A percentile compares a stretch with the other conserved stretches of the same genome.
phyloP scores from a whole-genome alignment of 1,140 invertebrate genomes.

The Pseudachorutes palmiensis region DNA sequence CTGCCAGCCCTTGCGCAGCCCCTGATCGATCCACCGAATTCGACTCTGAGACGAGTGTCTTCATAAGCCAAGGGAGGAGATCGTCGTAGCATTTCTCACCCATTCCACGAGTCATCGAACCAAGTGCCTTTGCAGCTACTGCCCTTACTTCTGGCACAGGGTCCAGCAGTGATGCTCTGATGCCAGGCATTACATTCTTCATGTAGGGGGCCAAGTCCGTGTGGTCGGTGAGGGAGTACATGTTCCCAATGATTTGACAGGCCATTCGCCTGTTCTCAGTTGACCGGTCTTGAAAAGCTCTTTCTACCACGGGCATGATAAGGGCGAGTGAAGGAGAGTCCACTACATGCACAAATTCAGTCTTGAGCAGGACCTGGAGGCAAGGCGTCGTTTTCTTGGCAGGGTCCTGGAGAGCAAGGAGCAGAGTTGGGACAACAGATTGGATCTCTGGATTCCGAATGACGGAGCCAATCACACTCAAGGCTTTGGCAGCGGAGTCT shows the following conservation, averaged over 20 bases:
- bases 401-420: conserved; percentile 88
- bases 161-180: conserved; percentile 92
- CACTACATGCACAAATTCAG: conserved; percentile 98
- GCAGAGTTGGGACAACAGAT: conserved; percentile 32
- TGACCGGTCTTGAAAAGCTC: conserved; percentile 92
- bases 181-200: conserved; percentile 88
- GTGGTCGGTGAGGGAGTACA: conserved; percentile 98
- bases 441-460: conserved; percentile 98
- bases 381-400: conserved; percentile 88
- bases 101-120: conserved; percentile 95
- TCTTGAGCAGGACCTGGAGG: conserved; percentile 85
- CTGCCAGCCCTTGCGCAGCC: conserved; percentile 91
- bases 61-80: conserved; percentile 94
- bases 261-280: conserved; percentile 98
- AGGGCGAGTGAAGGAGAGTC: conserved; percentile 95
- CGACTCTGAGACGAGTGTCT: conserved; percentile 89
- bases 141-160: conserved; percentile 93
- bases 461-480: conserved; percentile 94
- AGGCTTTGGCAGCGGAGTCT: conserved; percentile 85
- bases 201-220: conserved; percentile 96
- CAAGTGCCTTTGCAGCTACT: conserved; percentile 86
- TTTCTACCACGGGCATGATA: conserved; percentile 97
- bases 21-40: conserved; percentile 94
- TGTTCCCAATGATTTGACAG: conserved; percentile 97
- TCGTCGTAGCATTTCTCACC: conserved; percentile 92